A percentile compares a stretch with the other conserved stretches of the same genome.
Evolutionary conservation across 2,888 invertebrate genomes (phyloP).

Genomic region (Acleris sparsana): DNA sequence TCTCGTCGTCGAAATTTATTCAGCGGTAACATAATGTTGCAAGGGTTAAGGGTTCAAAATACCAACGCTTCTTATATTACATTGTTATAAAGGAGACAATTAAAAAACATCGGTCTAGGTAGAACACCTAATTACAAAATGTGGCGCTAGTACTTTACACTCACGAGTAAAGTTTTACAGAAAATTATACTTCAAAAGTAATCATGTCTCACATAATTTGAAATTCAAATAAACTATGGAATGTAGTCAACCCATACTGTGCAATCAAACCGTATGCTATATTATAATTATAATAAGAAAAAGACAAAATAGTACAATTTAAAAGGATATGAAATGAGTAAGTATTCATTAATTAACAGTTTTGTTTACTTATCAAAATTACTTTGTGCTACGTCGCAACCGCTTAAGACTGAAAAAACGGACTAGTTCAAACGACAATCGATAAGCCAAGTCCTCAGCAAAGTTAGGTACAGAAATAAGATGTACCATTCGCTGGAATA

Average conservation of each 20-base stretch:
- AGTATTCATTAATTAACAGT: slow-evolving; percentile 13
- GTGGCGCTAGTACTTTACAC: slow-evolving; percentile 24
- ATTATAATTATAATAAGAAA: slow-evolving; percentile 6
- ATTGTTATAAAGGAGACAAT: background rate
- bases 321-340: slow-evolving; percentile 12
- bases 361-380: slow-evolving; percentile 18
- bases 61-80: background rate
- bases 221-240: slow-evolving; percentile 20
- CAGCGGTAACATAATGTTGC: no score
- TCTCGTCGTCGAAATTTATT: no score
- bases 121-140: slow-evolving; percentile 13
- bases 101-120: background rate
- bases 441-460: background rate
- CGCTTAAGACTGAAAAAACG: background rate
- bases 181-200: no score
- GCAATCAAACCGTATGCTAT: slow-evolving; percentile 1
- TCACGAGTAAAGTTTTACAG: no score
- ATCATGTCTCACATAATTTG: slow-evolving; percentile 17
- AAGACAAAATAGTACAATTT: slow-evolving; percentile 1
- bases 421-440: slow-evolving; percentile 11
- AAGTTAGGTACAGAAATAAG: no score
- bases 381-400: slow-evolving; percentile 28
- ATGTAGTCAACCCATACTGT: slow-evolving; percentile 23
- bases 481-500: no score
- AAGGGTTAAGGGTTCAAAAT: background rate